A percentile compares a stretch with the other conserved stretches of the same genome.
Evolutionary conservation across 2,888 invertebrate genomes (phyloP).

Genomic region (Asteroscopus sphinx): DNA sequence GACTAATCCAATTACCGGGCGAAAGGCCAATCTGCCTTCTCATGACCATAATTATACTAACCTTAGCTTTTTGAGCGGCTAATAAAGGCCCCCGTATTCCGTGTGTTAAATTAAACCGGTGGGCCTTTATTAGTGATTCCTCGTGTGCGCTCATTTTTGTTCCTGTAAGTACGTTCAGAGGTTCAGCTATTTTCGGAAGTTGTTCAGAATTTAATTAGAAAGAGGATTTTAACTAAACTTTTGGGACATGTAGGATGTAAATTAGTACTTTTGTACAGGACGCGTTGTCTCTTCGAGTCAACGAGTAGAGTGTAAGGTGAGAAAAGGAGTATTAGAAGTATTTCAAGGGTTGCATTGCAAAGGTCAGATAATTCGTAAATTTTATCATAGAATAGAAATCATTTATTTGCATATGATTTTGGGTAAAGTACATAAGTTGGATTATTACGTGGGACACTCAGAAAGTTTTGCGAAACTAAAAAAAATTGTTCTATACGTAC

Average conservation of each 20-base stretch:
- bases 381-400: no score
- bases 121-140: constrained; percentile 59
- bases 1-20: constrained; percentile 60
- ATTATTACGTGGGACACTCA: no score
- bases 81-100: constrained; percentile 60
- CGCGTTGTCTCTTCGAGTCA: constrained; percentile 6
- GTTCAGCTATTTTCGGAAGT: constrained; percentile 49
- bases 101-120: constrained; percentile 58
- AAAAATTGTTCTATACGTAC: no score
- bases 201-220: constrained; percentile 47
- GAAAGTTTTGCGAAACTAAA: no score
- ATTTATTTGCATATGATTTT: no score
- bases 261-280: constrained; percentile 23
- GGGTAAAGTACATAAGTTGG: no score
- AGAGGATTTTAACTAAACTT: constrained; percentile 43
- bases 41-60: constrained; percentile 68
- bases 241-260: constrained; percentile 15
- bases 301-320: neutral
- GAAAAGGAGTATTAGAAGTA: neutral
- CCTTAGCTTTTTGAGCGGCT: constrained; percentile 64
- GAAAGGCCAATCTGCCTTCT: constrained; percentile 67
- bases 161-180: constrained; percentile 35
- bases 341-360: no score
- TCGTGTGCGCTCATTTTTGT: constrained; percentile 55
- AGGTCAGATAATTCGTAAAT: no score